Conservation (phyloP, 1,140 invertebrate genomes). For the Melipona quadrifasciata region DNA sequence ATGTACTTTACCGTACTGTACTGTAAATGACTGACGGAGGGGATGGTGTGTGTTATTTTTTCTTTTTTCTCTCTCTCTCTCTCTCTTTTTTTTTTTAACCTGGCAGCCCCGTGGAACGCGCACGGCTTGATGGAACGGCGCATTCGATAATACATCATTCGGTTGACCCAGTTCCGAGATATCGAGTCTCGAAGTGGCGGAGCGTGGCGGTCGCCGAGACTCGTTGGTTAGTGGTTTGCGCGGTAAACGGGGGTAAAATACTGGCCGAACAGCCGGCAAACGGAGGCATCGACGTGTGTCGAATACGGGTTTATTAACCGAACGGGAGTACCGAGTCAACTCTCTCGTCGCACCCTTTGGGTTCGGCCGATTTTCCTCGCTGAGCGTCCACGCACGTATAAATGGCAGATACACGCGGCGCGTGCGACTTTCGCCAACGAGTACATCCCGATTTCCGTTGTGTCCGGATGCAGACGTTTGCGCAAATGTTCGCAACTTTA, state of each 20-base stretch:
- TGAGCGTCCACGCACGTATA: not conserved
- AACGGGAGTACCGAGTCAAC: not conserved
- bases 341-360: not conserved
- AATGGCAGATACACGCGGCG: not conserved
- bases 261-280: slow-evolving; percentile 2
- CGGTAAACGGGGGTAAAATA: slow-evolving; percentile 43
- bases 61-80: not conserved
- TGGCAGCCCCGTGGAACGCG: not conserved
- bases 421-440: too few species aligned
- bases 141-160: slow-evolving; percentile 53
- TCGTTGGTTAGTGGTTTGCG: slow-evolving; percentile 30
- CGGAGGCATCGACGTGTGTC: slow-evolving; percentile 5
- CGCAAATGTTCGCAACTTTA: not conserved
- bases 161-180: slow-evolving; percentile 49
- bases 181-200: slow-evolving; percentile 49
- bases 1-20: too few species aligned
- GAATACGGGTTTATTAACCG: slow-evolving; percentile 2
- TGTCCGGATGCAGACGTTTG: not conserved
- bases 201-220: slow-evolving; percentile 41
- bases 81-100: not conserved
- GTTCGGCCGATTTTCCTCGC: not conserved
- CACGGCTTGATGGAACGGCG: slow-evolving; percentile 18
- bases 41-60: not conserved
- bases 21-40: not conserved
- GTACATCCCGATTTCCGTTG: not conserved